Percentiles rank a stretch among this genome's conserved stretches.
phyloP scores from a whole-genome alignment of 2,797 vertebrate genomes.

The Poecilia picta region DNA sequence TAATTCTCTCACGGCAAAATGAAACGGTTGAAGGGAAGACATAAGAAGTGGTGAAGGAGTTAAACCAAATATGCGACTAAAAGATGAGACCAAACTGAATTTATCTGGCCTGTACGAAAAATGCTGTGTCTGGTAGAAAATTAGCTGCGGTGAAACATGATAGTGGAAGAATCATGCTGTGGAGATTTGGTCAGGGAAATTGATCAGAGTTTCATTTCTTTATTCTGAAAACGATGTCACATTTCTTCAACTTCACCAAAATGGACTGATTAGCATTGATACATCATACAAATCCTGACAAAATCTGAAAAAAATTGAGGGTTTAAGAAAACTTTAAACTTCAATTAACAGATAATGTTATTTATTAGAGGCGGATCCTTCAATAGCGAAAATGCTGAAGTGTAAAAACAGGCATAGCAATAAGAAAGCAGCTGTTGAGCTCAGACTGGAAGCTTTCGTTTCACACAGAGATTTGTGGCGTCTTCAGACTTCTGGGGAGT shows the following conservation, averaged over 20 bases:
- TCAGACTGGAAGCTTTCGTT: not conserved
- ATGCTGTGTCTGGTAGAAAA: not conserved
- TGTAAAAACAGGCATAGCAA: conserved; percentile 18
- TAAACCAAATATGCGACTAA: not conserved
- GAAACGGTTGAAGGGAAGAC: not conserved
- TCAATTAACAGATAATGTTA: not conserved
- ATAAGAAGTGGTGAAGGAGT: not conserved
- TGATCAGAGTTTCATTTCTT: not conserved
- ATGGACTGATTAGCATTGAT: not conserved
- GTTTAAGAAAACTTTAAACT: no score
- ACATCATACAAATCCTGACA: not conserved
- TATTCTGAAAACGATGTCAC: not conserved
- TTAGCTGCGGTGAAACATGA: not conserved
- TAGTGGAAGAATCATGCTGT: not conserved
- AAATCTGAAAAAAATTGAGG: not conserved
- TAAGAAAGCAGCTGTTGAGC: not conserved
- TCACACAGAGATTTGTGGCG: not conserved
- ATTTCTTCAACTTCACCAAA: not conserved
- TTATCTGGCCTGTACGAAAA: not conserved
- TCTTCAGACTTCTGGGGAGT: conserved; percentile 1
- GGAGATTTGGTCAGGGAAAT: not conserved
- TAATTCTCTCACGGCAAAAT: not conserved
- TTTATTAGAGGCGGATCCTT: not conserved
- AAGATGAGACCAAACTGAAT: not conserved
- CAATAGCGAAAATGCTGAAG: not conserved